Conservation (phyloP, 2,113 vertebrate species). For the Murina feae region DNA sequence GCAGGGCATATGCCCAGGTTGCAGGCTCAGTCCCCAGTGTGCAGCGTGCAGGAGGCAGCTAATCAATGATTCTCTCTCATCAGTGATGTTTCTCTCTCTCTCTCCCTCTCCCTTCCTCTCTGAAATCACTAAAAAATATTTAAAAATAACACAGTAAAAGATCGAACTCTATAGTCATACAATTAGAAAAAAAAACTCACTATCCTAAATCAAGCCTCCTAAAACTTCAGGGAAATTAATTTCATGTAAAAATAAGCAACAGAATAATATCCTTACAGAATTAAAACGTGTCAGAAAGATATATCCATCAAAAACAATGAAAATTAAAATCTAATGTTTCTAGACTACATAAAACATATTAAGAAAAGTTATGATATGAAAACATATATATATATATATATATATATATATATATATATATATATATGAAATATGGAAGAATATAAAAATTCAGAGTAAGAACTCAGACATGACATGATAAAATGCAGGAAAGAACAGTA, state of each 20-base stretch:
- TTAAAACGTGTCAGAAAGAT: background rate
- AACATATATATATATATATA: background rate
- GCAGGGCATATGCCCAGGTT: too few relatives aligned
- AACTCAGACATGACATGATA: slow-evolving; percentile 18
- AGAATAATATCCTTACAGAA: background rate
- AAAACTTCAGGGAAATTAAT: background rate
- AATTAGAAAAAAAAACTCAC: background rate
- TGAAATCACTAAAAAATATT: too few relatives aligned
- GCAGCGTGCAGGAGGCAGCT: too few relatives aligned
- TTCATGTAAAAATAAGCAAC: background rate
- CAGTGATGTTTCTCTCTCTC: too few relatives aligned
- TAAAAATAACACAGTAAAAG: background rate
- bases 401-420: too few relatives aligned
- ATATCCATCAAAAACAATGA: background rate
- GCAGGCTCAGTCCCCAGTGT: too few relatives aligned
- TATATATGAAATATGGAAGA: background rate
- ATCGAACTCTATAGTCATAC: background rate
- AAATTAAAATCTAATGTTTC: slow-evolving; percentile 2
- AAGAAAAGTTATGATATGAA: background rate
- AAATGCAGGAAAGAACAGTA: background rate
- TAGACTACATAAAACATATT: slow-evolving; percentile 2
- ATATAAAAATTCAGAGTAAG: background rate
- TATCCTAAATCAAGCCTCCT: background rate
- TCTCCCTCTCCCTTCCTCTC: too few relatives aligned
- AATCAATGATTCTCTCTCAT: too few relatives aligned